Evolutionary conservation across 2,113 vertebrate genomes (phyloP).

Genomic region (Todiramphus chloris): DNA sequence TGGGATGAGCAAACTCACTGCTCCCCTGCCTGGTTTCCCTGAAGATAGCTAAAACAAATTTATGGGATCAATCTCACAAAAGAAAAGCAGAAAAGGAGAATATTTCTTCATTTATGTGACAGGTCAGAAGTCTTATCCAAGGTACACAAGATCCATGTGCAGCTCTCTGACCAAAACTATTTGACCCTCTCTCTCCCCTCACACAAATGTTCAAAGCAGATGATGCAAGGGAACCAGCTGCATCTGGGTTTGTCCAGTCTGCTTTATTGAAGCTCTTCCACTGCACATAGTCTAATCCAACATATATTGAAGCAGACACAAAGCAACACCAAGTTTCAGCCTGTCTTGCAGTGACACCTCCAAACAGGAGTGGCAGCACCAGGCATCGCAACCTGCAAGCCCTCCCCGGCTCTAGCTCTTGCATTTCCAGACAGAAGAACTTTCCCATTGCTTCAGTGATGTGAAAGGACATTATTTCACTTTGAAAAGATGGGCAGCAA

Average conservation of each 20-base stretch:
- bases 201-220: not conserved
- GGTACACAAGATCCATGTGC: not conserved
- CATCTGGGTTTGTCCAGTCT: not conserved
- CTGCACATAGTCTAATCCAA: not conserved
- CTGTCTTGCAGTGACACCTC: not conserved
- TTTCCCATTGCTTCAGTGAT: not conserved
- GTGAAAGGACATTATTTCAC: not conserved
- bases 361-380: not conserved
- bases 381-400: not conserved
- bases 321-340: not conserved
- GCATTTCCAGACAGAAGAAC: not conserved
- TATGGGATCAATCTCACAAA: accelerated
- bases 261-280: not conserved
- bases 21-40: not conserved
- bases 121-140: not conserved
- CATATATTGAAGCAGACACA: accelerated
- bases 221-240: not conserved
- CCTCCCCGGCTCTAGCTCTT: not conserved
- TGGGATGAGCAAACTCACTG: not conserved
- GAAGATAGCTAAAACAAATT: not conserved
- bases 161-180: not conserved
- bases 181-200: not conserved
- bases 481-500: not conserved
- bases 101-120: not conserved
- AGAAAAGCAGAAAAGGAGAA: not conserved